Percentiles rank a stretch among this genome's conserved stretches.
phyloP scores from a whole-genome alignment of 2,888 invertebrate species.

The Acrobasis consociella region DNA sequence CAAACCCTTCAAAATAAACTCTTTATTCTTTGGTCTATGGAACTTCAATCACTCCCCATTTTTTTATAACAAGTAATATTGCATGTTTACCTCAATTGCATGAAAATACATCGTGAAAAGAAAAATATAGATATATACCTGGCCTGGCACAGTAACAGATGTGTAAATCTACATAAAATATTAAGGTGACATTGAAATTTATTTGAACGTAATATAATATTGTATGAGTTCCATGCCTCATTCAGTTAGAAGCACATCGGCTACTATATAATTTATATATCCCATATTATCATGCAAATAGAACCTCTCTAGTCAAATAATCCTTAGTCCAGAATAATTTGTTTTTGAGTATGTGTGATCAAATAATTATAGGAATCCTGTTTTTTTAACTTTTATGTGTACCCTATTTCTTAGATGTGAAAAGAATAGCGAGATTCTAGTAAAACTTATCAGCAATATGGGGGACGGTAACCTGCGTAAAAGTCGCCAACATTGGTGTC shows the following conservation, averaged over 20 bases:
- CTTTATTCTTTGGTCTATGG: slow-evolving; percentile 9
- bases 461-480: slow-evolving; percentile 1
- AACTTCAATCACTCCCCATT: slow-evolving; percentile 2
- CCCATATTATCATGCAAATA: slow-evolving; percentile 47
- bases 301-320: slow-evolving; percentile 47
- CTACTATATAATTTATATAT: slow-evolving; percentile 44
- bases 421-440: slow-evolving; percentile 32
- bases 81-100: slow-evolving; percentile 42
- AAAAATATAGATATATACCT: slow-evolving; percentile 33
- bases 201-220: slow-evolving; percentile 34
- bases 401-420: neutral
- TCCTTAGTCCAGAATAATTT: neutral
- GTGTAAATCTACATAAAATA: slow-evolving; percentile 73
- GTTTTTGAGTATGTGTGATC: no score
- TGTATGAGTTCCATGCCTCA: slow-evolving; percentile 66
- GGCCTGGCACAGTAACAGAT: slow-evolving; percentile 50
- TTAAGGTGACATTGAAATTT: slow-evolving; percentile 32
- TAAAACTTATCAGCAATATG: slow-evolving; percentile 16
- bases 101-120: slow-evolving; percentile 31
- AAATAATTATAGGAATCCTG: no score
- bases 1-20: slow-evolving; percentile 25
- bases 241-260: slow-evolving; percentile 64
- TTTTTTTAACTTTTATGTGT: neutral
- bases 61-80: slow-evolving; percentile 24
- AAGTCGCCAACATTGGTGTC: no score